Evolutionary conservation across 2,113 vertebrate genomes (phyloP), one percentile per base, ranked within the genome.

Genomic region (Grus americana): DNA sequence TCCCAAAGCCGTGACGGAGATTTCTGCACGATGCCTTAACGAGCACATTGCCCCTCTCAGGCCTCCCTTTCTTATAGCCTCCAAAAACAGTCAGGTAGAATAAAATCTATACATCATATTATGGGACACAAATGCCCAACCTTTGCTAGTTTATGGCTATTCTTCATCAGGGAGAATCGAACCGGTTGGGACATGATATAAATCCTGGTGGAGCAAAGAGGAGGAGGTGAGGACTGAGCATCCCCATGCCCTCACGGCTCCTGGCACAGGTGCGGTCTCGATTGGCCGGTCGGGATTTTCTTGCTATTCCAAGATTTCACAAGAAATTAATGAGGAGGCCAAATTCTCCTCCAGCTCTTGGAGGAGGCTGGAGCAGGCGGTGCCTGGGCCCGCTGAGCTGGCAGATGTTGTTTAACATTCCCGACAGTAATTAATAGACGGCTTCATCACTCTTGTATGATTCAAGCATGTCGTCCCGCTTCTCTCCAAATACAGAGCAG

Each of bases 321-420:
- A 4, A 71, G 70, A 93, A 87, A 96, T 95, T 94, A 93, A 96
- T 85, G 90, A 92, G 58, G 70, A 93, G 78, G 93, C 93, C 93
- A 82, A 90, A 94, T 94, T 92, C 92, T 95, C 67, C 88, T 90
- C 87, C 75, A 80, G 75, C 21, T 83, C 85, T 94, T 94, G 63
- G 78, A 94, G 95, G 42, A 93, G 90, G 84, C 90, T 2, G 32
- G 90, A 42, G 82, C 63, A 3, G 93, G 88, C 23, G n/a, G 93
- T 62, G 95, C 88, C 95, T 93, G 95, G 93, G 82, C 93, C 90
- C 20, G 26, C 95, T 96, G 92, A 95, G 95, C 90, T 95, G 93
- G 95, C 95, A 97, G 96, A 93, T 96, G 96, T 96, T 97, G 95
- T 96, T 96, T 96, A 97, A 96, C 92, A 88, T 96, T 97, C 90